Evolutionary conservation across 2,113 vertebrate genomes (phyloP).

Genomic region (Erpornis zantholeuca): DNA sequence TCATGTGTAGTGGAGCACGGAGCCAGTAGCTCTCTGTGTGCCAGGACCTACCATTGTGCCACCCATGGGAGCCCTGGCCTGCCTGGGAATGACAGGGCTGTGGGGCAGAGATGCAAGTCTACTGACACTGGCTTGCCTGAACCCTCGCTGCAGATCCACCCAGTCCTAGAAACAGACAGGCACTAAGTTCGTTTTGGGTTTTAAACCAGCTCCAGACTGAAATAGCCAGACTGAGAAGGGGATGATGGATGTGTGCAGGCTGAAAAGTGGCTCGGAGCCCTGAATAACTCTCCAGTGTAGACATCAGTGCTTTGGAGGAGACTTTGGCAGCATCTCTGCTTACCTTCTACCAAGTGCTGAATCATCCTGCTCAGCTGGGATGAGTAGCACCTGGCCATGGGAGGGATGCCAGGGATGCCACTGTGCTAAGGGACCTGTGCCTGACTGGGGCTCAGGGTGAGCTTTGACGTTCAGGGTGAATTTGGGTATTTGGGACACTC

Average conservation of each 20-base stretch:
- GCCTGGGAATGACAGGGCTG: not conserved
- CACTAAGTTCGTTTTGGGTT: not conserved
- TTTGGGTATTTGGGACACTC: not conserved
- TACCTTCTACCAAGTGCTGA: not conserved
- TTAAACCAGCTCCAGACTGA: not conserved
- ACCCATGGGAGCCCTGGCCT: fast-evolving
- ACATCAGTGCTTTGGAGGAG: not conserved
- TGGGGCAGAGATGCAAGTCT: not conserved
- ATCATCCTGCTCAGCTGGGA: not conserved
- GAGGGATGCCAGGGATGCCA: fast-evolving
- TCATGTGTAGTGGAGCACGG: not conserved
- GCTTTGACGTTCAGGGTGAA: not conserved
- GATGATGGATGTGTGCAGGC: not conserved
- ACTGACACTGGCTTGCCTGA: not conserved
- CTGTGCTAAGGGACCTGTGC: not conserved
- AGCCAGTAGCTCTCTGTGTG: not conserved
- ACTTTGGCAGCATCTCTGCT: not conserved
- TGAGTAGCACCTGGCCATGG: not conserved
- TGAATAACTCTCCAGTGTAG: not conserved
- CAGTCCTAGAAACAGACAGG: not conserved
- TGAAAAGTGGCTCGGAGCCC: not conserved
- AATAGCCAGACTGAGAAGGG: not conserved
- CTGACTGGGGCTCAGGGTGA: not conserved
- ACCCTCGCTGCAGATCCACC: not conserved
- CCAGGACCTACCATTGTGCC: not conserved